Evolutionary conservation across 92 coral and sea anemone genomes (phyloP), one percentile per base, ranked within the genome.

Genomic region (Porites rus): DNA sequence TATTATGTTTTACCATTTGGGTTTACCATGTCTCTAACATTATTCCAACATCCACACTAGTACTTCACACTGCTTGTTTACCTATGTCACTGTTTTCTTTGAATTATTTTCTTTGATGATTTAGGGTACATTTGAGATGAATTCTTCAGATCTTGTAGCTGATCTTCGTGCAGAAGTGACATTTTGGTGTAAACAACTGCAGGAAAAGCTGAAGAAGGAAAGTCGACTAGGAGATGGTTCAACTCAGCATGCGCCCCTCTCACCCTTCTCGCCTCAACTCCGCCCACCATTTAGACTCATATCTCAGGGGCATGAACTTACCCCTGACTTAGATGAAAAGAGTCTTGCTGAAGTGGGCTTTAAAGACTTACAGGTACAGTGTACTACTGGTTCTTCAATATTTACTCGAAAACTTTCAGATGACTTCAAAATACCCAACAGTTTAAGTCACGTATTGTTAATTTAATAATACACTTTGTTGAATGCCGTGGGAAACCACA

Each of bases 101-200:
- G 10, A 8, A 12, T n/a, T 6, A 16, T 38, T 64, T 63, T 50
- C 1, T 69, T 43, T 64, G 72, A 64, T 54, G 16, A 56, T 63
- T 0, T 65, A 97, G 99, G 99, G 99, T 38, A 97, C 99, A 12
- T 97, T 97, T 87, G 95, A 95, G 87, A 97, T 97, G 99, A 91
- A 90, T 76, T 92, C 98, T 10, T 95, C 98, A 66, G 99, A 97
- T 77, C 96, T 97, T 38, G 99, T 97, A 7, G 94, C 99, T 16
- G 99, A 95, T 85, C 87, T 97, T 79, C 94, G 99, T 24, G 99
- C 99, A 4, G 99, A 97, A 77, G 99, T 97, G 77, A 97, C 99
- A 1, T 88, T 92, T 84, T 97, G 99, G 99, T 97, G 99, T 80
- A 92, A 92, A 93, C 93, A 92, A 72, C 88, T 97, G 13, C 97